Evolutionary conservation across 2,113 vertebrate genomes (phyloP).

Genomic region (Austrofundulus limnaeus): DNA sequence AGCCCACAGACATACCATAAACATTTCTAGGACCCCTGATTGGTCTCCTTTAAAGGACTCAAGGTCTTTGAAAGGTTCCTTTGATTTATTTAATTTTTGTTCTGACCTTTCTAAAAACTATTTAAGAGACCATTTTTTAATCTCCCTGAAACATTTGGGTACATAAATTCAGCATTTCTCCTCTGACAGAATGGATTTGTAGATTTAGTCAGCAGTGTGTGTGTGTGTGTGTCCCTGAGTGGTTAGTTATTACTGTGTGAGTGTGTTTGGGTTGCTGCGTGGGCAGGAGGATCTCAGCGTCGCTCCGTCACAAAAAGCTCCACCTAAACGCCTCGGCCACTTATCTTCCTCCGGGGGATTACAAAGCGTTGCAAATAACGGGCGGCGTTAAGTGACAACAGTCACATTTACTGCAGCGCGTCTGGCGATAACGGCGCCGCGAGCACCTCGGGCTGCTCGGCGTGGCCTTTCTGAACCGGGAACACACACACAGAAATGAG

Average conservation of each 20-base stretch:
- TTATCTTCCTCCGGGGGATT: constrained; percentile 53
- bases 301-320: constrained; percentile 42
- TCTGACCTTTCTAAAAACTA: neutral
- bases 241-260: neutral
- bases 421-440: constrained; percentile 34
- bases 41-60: too few relatives aligned
- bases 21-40: too few relatives aligned
- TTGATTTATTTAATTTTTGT: too few relatives aligned
- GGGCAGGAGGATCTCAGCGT: constrained; percentile 42
- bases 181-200: constrained; percentile 19
- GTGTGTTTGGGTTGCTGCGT: constrained; percentile 23
- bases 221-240: constrained; percentile 7
- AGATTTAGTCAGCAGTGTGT: constrained; percentile 26
- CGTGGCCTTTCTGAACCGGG: constrained; percentile 38
- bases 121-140: neutral
- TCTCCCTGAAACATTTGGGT: constrained; percentile 15
- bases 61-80: too few relatives aligned
- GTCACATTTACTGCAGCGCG: constrained; percentile 43
- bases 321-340: constrained; percentile 45
- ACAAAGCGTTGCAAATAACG: constrained; percentile 47
- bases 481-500: constrained; percentile 15
- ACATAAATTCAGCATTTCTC: neutral
- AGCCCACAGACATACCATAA: too few relatives aligned
- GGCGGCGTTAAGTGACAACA: constrained; percentile 43
- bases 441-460: constrained; percentile 3